Conservation (phyloP, 2,797 vertebrate genomes). For the Ctenochaetus hawaiiensis region DNA sequence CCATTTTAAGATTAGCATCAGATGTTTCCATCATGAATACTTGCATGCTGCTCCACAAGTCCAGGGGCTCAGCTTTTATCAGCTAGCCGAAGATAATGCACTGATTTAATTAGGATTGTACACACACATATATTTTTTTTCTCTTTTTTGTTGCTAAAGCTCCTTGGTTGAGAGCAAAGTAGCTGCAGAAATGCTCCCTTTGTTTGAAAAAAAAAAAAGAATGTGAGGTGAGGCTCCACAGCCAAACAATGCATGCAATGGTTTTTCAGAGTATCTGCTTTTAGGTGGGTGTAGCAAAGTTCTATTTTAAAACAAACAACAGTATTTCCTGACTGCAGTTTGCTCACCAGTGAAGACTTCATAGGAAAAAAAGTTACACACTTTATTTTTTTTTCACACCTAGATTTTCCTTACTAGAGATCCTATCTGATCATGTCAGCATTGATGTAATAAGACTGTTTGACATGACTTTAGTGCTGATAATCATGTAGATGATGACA, state of each 20-base stretch:
- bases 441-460: conserved; percentile 43
- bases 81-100: conserved; percentile 5
- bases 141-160: not conserved
- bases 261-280: conserved; percentile 8
- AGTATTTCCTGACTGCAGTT: not conserved
- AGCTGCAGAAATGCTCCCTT: not conserved
- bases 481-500: conserved; percentile 47
- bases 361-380: not conserved
- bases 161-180: not conserved
- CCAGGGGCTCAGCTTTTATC: conserved; percentile 18
- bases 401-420: conserved; percentile 43
- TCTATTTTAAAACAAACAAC: conserved; percentile 17
- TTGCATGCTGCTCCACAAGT: conserved; percentile 23
- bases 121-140: not conserved
- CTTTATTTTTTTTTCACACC: conserved; percentile 27
- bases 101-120: conserved; percentile 14
- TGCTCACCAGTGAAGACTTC: not conserved
- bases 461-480: conserved; percentile 49
- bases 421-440: conserved; percentile 56
- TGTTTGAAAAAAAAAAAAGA: conserved; percentile 6
- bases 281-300: conserved; percentile 1
- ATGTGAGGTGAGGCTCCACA: conserved; percentile 5
- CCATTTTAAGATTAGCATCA: conserved; percentile 55
- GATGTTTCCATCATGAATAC: conserved; percentile 43
- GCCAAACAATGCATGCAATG: conserved; percentile 15